phyloP scores from a whole-genome alignment of 2,797 vertebrate species.

The Darevskia mixta region DNA sequence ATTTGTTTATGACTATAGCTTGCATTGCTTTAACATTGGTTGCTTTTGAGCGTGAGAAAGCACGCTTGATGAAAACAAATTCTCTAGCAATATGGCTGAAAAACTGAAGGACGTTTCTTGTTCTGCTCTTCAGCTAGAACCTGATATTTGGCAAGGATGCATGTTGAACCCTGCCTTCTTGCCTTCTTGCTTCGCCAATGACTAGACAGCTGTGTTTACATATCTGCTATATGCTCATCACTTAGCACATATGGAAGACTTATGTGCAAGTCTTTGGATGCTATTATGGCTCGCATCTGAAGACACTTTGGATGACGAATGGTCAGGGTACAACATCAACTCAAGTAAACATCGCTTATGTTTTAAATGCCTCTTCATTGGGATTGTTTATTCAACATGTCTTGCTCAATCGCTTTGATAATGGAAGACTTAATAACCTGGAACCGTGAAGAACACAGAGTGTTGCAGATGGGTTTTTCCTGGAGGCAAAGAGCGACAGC shows the following conservation, averaged over 20 bases:
- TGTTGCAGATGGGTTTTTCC: constrained; percentile 36
- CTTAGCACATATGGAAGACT: neutral
- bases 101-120: neutral
- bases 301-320: neutral
- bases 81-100: neutral
- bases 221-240: neutral
- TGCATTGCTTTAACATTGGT: neutral
- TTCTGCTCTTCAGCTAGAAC: neutral
- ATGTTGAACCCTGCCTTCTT: neutral
- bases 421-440: constrained; percentile 45
- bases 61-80: neutral
- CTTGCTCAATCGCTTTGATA: constrained; percentile 44
- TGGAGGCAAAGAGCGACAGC: constrained; percentile 9
- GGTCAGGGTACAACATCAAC: neutral
- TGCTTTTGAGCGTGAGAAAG: constrained; percentile 7
- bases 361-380: constrained; percentile 44
- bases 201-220: constrained; percentile 18
- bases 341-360: constrained; percentile 19
- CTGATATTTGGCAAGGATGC: neutral
- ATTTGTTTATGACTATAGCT: neutral
- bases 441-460: constrained; percentile 1
- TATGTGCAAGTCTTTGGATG: constrained; percentile 29
- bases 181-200: neutral
- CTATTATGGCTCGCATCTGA: neutral
- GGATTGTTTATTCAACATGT: constrained; percentile 29